Evolutionary conservation across 2,797 vertebrate genomes (phyloP).

Genomic region (Lagodon rhomboides): DNA sequence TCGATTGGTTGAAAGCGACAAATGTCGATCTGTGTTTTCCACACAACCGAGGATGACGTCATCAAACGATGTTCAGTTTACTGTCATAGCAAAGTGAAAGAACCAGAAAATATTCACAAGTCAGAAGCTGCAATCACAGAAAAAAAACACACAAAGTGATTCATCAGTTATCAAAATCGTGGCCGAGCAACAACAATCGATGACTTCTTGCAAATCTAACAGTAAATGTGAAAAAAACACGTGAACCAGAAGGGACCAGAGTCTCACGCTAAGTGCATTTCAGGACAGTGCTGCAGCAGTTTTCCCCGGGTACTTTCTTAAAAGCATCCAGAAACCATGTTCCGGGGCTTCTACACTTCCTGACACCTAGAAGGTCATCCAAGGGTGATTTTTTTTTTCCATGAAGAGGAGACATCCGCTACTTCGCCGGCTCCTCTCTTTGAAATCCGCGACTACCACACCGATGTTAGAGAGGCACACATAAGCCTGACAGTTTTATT

Average conservation of each 20-base stretch:
- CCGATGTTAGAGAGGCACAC: constrained; percentile 11
- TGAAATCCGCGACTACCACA: constrained; percentile 15
- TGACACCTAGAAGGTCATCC: constrained; percentile 69
- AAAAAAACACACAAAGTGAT: too few species aligned
- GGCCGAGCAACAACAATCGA: too few species aligned
- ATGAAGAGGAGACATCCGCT: constrained; percentile 58
- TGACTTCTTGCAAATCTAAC: too few species aligned
- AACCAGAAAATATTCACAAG: too few species aligned
- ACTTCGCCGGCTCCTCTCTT: constrained; percentile 34
- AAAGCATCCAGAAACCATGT: constrained; percentile 66
- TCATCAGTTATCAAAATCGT: too few species aligned
- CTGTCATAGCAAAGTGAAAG: too few species aligned
- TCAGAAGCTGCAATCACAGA: too few species aligned
- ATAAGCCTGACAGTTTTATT: constrained; percentile 31
- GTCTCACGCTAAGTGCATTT: constrained; percentile 32
- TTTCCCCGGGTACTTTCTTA: constrained; percentile 61
- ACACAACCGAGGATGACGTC: too few species aligned
- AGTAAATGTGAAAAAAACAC: too few species aligned
- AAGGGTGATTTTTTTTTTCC: constrained; percentile 66
- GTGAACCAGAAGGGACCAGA: neutral
- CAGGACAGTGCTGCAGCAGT: constrained; percentile 45
- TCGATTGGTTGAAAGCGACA: too few species aligned
- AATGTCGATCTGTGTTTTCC: too few species aligned
- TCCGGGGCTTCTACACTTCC: constrained; percentile 30
- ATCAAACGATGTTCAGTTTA: too few species aligned